Conservation (phyloP, 2,797 vertebrate species). For the Botia almorhae region DNA sequence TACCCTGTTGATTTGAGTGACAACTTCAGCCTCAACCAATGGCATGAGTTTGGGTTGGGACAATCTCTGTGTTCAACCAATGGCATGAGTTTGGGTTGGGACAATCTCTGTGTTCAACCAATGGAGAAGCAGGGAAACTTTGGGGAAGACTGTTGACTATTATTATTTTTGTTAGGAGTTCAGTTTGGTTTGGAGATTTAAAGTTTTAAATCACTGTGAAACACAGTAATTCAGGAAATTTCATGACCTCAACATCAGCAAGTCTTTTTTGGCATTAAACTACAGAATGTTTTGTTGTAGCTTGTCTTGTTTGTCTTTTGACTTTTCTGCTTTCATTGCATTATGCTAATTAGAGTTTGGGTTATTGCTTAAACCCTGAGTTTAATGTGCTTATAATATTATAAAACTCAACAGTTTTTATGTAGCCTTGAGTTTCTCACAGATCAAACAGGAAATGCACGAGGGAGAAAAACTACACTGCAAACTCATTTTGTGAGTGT, state of each 20-base stretch:
- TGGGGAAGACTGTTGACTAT: not conserved
- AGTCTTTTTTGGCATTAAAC: not conserved
- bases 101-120: too few relatives aligned
- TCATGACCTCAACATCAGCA: too few relatives aligned
- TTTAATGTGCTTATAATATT: conserved; percentile 24
- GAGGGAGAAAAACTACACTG: not conserved
- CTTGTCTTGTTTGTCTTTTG: conserved; percentile 6
- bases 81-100: not conserved
- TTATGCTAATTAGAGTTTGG: conserved; percentile 15
- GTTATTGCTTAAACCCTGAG: not conserved
- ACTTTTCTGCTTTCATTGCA: not conserved
- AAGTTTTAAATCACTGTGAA: too few relatives aligned
- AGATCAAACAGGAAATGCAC: conserved; percentile 1
- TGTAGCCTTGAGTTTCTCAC: conserved; percentile 12
- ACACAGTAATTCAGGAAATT: too few relatives aligned
- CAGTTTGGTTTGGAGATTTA: too few relatives aligned
- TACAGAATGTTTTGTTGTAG: not conserved
- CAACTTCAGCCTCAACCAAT: not conserved
- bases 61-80: not conserved
- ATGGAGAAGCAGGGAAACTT: not conserved
- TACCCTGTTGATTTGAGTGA: not conserved
- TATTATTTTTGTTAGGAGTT: too few relatives aligned
- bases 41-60: not conserved
- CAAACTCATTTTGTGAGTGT: conserved; percentile 8
- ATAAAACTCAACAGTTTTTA: not conserved